Evolutionary conservation across 1,140 invertebrate species (phyloP).

Genomic region (Galendromus occidentalis): DNA sequence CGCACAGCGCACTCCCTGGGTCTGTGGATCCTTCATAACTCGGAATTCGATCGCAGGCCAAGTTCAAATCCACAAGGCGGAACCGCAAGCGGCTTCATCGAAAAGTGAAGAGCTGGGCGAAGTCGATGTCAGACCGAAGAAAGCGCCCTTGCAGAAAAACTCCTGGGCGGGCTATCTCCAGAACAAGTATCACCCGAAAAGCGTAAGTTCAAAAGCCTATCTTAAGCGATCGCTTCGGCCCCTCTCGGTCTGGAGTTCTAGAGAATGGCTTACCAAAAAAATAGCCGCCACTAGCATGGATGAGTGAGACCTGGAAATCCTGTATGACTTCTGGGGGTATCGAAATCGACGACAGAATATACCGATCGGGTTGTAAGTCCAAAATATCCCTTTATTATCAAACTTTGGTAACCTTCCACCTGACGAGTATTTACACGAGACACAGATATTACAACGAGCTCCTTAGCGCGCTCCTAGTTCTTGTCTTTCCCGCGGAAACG

Average conservation of each 20-base stretch:
- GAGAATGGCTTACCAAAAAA: too few species aligned
- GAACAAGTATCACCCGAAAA: constrained; percentile 6
- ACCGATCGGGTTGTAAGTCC: neutral
- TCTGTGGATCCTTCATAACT: too few species aligned
- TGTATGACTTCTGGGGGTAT: neutral
- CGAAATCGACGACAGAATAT: neutral
- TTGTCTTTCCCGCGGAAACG: too few species aligned
- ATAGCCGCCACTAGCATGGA: too few species aligned
- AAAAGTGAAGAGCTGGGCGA: constrained; percentile 9
- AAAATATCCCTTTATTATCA: constrained; percentile 10
- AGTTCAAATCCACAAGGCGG: constrained; percentile 1
- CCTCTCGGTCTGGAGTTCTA: too few species aligned
- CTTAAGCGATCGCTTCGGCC: too few species aligned
- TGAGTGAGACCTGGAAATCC: too few species aligned
- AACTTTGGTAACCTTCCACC: constrained; percentile 12
- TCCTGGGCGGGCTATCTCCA: constrained; percentile 3
- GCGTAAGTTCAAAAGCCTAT: neutral
- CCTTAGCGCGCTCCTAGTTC: too few species aligned
- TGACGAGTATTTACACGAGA: constrained; percentile 9
- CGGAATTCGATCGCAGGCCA: neutral
- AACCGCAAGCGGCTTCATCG: neutral
- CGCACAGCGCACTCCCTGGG: too few species aligned
- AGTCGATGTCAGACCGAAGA: neutral
- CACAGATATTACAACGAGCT: too few species aligned
- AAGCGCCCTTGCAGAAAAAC: neutral